Evolutionary conservation across 2,888 invertebrate species (phyloP).

Genomic region (Xanthorhoe designata): DNA sequence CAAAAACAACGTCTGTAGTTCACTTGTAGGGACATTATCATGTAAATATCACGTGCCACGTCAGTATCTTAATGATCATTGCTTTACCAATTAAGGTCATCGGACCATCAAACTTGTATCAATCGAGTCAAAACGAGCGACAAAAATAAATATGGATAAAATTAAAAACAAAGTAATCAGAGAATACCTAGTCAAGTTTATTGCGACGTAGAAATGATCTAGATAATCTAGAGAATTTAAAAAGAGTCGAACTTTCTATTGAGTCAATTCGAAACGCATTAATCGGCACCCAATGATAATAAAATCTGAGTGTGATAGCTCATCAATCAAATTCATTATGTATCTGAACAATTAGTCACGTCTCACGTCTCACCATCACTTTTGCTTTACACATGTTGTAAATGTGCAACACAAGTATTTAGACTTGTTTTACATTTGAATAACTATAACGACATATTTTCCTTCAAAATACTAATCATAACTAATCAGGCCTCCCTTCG

Average conservation of each 20-base stretch:
- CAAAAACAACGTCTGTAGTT: not conserved
- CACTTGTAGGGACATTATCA: conserved; percentile 30
- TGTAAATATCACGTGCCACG: conserved; percentile 21
- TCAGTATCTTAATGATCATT: conserved; percentile 16
- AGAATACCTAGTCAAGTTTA: not conserved
- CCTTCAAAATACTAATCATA: too few species aligned
- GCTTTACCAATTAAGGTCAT: conserved; percentile 19
- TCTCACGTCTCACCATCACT: not conserved
- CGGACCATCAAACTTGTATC: conserved; percentile 6
- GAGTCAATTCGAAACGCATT: not conserved
- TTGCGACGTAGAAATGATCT: not conserved
- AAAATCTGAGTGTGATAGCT: not conserved
- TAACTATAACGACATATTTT: too few species aligned
- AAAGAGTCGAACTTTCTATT: not conserved
- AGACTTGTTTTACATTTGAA: too few species aligned
- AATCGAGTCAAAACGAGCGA: not conserved
- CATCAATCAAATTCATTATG: not conserved
- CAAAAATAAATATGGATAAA: conserved; percentile 3
- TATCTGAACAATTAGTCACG: conserved; percentile 4
- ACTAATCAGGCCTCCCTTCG: too few species aligned
- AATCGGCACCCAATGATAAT: not conserved
- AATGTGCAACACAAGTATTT: not conserved
- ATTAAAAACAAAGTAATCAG: not conserved
- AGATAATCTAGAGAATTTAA: not conserved
- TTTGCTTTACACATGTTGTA: not conserved